Percentiles rank a stretch among this genome's conserved stretches.
Conservation (phyloP, 2,888 invertebrate genomes). For the Drosophila pseudotalamancana region DNA sequence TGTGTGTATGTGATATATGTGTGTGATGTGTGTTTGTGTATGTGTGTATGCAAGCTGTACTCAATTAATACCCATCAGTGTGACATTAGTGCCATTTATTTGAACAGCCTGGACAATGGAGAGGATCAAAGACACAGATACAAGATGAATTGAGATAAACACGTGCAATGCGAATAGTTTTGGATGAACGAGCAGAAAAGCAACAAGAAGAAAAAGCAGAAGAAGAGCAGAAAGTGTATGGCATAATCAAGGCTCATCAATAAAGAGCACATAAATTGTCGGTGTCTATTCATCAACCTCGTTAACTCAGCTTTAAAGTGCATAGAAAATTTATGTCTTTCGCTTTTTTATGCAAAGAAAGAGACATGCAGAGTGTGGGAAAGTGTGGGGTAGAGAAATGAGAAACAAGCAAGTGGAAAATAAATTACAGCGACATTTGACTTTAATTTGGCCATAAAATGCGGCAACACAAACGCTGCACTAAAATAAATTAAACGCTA, state of each 20-base stretch:
- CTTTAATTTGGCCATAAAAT: constrained; percentile 69
- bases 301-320: constrained; percentile 49
- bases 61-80: constrained; percentile 80
- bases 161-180: constrained; percentile 60
- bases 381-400: neutral
- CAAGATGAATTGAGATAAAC: constrained; percentile 62
- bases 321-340: constrained; percentile 44
- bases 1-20: neutral
- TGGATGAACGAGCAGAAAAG: neutral
- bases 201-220: neutral
- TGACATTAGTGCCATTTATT: constrained; percentile 79
- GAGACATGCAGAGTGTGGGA: neutral
- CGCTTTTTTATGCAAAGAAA: constrained; percentile 1
- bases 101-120: constrained; percentile 25
- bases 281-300: constrained; percentile 13
- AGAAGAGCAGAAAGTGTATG: too few relatives aligned
- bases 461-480: constrained; percentile 5
- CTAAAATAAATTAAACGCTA: constrained; percentile 56
- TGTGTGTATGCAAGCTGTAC: constrained; percentile 56
- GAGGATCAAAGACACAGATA: constrained; percentile 40
- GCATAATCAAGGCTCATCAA: constrained; percentile 61
- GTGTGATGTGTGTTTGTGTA: constrained; percentile 4
- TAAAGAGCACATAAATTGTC: constrained; percentile 59
- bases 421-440: constrained; percentile 52
- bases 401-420: constrained; percentile 4